phyloP scores from a whole-genome alignment of 2,113 vertebrate species.

The Benitochromis conjunctus region DNA sequence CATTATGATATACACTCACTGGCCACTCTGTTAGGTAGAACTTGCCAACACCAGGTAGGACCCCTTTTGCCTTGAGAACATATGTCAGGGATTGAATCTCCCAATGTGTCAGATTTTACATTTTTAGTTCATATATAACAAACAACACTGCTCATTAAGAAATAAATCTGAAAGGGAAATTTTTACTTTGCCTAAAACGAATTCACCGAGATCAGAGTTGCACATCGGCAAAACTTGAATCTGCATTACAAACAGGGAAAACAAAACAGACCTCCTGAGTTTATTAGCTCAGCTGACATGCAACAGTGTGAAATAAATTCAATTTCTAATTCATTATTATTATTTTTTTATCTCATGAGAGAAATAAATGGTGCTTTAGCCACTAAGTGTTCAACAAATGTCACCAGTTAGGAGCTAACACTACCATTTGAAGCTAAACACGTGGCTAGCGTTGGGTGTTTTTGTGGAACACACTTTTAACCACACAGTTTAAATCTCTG shows the following conservation, averaged over 20 bases:
- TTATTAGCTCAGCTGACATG: not conserved
- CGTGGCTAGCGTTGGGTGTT: not conserved
- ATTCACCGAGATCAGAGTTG: not conserved
- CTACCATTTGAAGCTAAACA: not conserved
- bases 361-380: not conserved
- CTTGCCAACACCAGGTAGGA: not conserved
- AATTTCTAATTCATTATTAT: not conserved
- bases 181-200: not conserved
- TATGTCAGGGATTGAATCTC: not conserved
- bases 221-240: not conserved
- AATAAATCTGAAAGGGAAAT: not conserved
- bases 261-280: not conserved
- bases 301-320: not conserved
- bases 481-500: not conserved
- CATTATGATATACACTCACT: not conserved
- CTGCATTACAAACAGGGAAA: not conserved
- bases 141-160: not conserved
- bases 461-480: not conserved
- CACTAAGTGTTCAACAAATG: not conserved
- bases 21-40: not conserved
- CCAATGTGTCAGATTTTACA: not conserved
- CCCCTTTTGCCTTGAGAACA: not conserved
- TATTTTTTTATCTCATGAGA: rapidly evolving
- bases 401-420: not conserved
- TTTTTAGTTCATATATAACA: not conserved